Conservation (phyloP, 2,113 vertebrate species). For the Telmatochromis sp. region DNA sequence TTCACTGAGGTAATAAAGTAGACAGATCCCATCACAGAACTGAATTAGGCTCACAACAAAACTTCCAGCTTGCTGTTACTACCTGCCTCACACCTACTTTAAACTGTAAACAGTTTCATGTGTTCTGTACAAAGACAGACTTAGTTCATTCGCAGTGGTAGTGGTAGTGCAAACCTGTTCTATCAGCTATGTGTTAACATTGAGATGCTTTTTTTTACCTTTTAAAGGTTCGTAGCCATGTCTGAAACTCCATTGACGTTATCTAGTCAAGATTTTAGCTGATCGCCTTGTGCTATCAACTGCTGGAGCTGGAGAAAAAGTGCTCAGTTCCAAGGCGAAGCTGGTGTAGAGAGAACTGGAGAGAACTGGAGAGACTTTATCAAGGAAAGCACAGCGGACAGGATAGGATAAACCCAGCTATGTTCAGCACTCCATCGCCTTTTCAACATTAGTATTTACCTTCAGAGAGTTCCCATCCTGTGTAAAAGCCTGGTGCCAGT, state of each 20-base stretch:
- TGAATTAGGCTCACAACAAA: constrained; percentile 40
- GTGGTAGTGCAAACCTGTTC: background rate
- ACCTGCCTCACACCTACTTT: background rate
- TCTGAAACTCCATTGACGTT: background rate
- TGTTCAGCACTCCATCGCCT: background rate
- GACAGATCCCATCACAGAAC: constrained; percentile 40
- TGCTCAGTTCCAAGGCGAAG: background rate
- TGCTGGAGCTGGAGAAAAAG: background rate
- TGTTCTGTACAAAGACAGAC: background rate
- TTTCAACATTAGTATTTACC: background rate
- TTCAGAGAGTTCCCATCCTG: background rate
- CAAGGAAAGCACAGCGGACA: background rate
- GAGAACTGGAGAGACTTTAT: background rate
- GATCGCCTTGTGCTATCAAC: background rate
- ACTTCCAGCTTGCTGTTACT: constrained; percentile 15
- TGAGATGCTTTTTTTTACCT: background rate
- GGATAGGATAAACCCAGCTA: background rate
- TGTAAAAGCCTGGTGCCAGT: background rate
- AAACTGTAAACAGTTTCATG: background rate
- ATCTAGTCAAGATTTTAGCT: background rate
- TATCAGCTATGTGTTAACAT: background rate
- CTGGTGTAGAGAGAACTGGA: background rate
- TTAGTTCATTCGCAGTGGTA: background rate
- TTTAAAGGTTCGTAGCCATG: background rate
- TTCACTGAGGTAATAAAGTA: constrained; percentile 45